These are phyloP conservation scores for Sterna hirundo DNA, from an alignment of 2,113 vertebrate species.

Conservation along the genomic window DNA sequence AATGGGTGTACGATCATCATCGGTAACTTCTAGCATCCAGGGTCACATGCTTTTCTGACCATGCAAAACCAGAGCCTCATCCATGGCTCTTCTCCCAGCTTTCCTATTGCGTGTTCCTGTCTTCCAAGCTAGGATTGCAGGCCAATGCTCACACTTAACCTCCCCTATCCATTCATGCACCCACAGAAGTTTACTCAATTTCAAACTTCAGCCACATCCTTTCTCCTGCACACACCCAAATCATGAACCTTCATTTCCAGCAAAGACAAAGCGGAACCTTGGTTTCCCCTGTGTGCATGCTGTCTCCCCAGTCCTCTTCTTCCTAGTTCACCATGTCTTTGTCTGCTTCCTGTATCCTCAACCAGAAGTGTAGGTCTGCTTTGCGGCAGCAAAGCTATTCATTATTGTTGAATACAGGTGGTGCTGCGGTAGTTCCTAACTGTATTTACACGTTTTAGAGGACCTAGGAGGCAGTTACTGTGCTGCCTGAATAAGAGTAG, in stretches of 20 bases:
- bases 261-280: background rate
- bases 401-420: background rate
- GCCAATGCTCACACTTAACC: background rate
- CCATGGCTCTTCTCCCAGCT: background rate
- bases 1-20: background rate
- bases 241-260: background rate
- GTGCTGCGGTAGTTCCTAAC: background rate
- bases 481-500: background rate
- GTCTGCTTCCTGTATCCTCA: background rate
- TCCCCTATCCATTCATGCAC: background rate
- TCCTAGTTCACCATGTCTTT: background rate
- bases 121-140: background rate
- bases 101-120: background rate
- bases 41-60: background rate
- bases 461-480: background rate
- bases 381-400: background rate
- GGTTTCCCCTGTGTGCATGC: background rate
- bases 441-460: background rate
- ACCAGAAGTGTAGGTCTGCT: background rate
- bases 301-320: background rate
- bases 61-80: background rate
- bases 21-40: background rate
- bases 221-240: background rate
- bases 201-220: background rate
- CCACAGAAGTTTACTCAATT: background rate